A percentile compares a stretch with the other conserved stretches of the same genome.
Evolutionary conservation across 2,888 invertebrate genomes (phyloP).

Genomic region (Apodemia mormo): DNA sequence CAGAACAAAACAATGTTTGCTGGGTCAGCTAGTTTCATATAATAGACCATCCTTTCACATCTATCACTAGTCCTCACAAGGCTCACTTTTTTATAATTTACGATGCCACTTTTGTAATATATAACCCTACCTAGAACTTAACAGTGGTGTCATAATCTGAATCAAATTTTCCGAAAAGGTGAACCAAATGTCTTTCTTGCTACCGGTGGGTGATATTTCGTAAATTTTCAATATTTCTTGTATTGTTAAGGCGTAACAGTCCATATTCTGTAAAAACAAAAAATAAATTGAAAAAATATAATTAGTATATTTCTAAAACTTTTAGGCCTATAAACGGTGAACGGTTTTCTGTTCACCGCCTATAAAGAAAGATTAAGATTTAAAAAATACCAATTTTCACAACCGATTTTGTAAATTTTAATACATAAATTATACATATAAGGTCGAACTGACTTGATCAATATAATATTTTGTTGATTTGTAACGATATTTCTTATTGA

Average conservation of each 20-base stretch:
- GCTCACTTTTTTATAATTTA: background rate
- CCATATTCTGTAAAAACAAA: constrained; percentile 82
- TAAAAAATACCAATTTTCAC: background rate
- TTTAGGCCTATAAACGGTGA: too few species aligned
- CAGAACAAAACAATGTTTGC: too few species aligned
- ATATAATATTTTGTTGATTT: too few species aligned
- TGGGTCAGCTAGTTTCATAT: too few species aligned
- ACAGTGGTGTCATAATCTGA: constrained; percentile 88
- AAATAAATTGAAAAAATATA: constrained; percentile 15
- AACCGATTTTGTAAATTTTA: too few species aligned
- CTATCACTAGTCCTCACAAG: too few species aligned
- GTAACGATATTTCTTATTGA: too few species aligned
- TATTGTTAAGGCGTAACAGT: constrained; percentile 90
- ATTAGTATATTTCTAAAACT: background rate
- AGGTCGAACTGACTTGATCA: too few species aligned
- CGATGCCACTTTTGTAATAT: background rate
- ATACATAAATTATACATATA: too few species aligned
- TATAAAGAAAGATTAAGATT: background rate
- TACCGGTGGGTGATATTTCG: constrained; percentile 85
- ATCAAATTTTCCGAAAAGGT: constrained; percentile 86
- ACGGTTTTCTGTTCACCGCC: too few species aligned
- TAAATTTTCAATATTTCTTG: constrained; percentile 89
- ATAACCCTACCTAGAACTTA: constrained; percentile 84
- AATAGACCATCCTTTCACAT: too few species aligned
- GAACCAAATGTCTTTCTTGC: constrained; percentile 85